Conservation (phyloP, 2,797 vertebrate genomes). For the Tangara arthus region DNA sequence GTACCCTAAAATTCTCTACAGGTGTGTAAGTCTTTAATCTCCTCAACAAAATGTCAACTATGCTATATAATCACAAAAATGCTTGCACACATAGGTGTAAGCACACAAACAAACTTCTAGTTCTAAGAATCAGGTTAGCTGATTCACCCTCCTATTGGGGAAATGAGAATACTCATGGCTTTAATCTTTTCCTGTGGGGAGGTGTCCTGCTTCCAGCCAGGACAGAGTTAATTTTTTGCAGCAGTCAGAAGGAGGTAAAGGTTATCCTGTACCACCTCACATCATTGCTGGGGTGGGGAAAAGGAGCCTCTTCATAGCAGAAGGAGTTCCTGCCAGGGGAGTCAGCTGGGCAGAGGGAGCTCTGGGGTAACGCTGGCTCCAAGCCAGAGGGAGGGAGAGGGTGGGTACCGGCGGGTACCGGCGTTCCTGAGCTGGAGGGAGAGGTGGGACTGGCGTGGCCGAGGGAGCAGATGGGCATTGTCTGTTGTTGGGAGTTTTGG, state of each 20-base stretch:
- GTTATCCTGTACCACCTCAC: background rate
- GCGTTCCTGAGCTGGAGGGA: background rate
- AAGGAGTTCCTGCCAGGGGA: background rate
- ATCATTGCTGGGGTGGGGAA: background rate
- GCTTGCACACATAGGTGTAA: rapidly evolving
- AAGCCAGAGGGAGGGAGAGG: too few relatives aligned
- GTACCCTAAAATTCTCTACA: slow-evolving; percentile 35
- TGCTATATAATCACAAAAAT: background rate
- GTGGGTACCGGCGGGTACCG: background rate
- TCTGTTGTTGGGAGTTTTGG: rapidly evolving
- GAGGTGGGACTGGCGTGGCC: rapidly evolving
- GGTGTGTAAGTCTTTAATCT: slow-evolving; percentile 33
- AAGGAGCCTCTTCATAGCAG: background rate
- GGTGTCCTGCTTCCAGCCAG: background rate
- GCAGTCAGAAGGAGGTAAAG: background rate
- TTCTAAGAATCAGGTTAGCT: background rate
- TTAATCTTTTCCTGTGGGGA: background rate
- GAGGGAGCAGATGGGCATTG: background rate
- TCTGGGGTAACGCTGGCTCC: rapidly evolving
- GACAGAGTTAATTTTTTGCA: background rate
- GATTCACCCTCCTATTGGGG: background rate
- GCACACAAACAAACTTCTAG: background rate
- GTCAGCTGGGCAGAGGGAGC: background rate
- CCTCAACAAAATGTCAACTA: background rate
- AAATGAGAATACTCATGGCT: rapidly evolving